Evolutionary conservation across 30 jellyfish, hydroid and myxozoan genomes (phyloP), one percentile per base, ranked within the genome.

Genomic region (Hydractinia symbiolongicarpus): DNA sequence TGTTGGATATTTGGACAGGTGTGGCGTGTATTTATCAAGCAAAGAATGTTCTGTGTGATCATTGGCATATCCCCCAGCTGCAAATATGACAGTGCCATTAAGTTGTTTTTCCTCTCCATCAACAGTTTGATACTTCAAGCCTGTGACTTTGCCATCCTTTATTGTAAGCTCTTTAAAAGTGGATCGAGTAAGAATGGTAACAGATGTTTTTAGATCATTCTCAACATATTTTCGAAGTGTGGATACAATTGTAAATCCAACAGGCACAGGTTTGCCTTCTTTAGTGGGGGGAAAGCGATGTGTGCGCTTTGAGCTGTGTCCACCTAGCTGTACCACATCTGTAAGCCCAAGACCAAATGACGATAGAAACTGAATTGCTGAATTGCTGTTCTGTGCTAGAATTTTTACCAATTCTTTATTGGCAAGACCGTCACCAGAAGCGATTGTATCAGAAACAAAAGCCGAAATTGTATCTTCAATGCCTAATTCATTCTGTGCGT

Each of bases 221-320:
- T 64, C 74, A 7, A 64, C 74, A 13, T 64, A 51, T 64, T 64
- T 64, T n/a, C 74, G 74, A 7, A 64, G 74, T 8, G 74, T 64
- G 19, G 74, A 64, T 51, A 64, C 40, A n/a, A 64, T 64, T 7
- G 74, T 64, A 13, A 64, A 64, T n/a, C 74, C 74, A 7, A 64
- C 74, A 7, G 74, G 74, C 52, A 64, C 74, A 64, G 74, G 74
- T 64, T 64, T 64, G 40, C 74, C 74, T 13, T 64, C 74, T 64
- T 64, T 64, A 51, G 74, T 64, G 19, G 74, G 74, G 19, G 74
- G 74, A 64, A 64, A 64, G 4, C 74, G 19, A 13, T 64, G 74
- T 64, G 74, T 64, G 9, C 74, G 74, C 4, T 64, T 64, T 44
- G 74, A 44, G 40, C 74, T 64, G 40, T 64, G 74, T 13, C 74